Conservation (phyloP, 2,888 invertebrate genomes). For the Zelleria hepariella region DNA sequence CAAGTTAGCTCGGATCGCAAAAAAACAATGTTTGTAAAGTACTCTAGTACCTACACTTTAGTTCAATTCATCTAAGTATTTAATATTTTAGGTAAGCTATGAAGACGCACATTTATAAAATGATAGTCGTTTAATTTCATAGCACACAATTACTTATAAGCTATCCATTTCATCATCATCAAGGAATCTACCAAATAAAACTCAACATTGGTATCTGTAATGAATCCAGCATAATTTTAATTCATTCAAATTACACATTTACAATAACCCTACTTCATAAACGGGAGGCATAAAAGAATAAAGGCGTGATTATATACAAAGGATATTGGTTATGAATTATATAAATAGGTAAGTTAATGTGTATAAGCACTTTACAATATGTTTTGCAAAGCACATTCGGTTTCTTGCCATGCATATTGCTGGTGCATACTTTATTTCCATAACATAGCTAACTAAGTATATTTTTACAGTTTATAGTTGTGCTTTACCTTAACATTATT, state of each 20-base stretch:
- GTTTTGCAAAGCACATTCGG: conserved; percentile 44
- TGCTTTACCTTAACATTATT: not conserved
- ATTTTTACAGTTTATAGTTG: not conserved
- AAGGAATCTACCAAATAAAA: conserved; percentile 41
- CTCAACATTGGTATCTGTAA: conserved; percentile 54
- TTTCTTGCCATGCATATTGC: conserved; percentile 18
- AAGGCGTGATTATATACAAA: conserved; percentile 61
- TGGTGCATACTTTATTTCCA: not conserved
- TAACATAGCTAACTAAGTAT: not conserved
- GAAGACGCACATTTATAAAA: not conserved
- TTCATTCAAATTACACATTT: conserved; percentile 46
- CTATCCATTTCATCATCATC: not conserved
- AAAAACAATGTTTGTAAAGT: too few species aligned
- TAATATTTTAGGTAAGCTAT: not conserved
- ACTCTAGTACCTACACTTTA: too few species aligned
- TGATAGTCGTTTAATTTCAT: not conserved
- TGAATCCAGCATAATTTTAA: conserved; percentile 60
- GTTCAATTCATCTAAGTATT: too few species aligned
- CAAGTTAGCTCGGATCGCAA: not conserved
- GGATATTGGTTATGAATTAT: conserved; percentile 24
- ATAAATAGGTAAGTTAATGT: conserved; percentile 21
- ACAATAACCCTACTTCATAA: conserved; percentile 57
- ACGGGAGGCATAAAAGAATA: conserved; percentile 53
- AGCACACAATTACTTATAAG: not conserved
- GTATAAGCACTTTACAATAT: conserved; percentile 62